phyloP scores from a whole-genome alignment of 2,888 invertebrate genomes.

The Tachina fera region DNA sequence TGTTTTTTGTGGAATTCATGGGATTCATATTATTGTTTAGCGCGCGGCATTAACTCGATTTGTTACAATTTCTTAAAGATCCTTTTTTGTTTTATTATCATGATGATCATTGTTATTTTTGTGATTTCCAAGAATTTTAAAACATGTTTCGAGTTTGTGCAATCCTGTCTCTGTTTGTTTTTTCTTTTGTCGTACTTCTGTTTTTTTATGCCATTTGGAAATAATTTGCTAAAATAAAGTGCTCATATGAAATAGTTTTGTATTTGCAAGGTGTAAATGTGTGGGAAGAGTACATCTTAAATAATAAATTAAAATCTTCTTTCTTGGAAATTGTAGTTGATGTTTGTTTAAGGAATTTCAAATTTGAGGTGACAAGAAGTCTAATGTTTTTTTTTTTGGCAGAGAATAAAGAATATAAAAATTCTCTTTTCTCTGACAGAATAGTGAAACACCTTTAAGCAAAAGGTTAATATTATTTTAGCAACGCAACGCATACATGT shows the following conservation, averaged over 20 bases:
- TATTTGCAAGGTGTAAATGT: conserved; percentile 63
- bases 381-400: conserved; percentile 34
- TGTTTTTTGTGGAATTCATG: conserved; percentile 40
- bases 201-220: conserved; percentile 56
- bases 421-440: no score
- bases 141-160: conserved; percentile 34
- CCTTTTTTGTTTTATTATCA: conserved; percentile 47
- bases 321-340: conserved; percentile 28
- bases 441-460: no score
- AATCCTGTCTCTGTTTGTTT: neutral
- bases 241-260: neutral
- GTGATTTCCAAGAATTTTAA: conserved; percentile 65
- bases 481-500: no score
- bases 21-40: conserved; percentile 57
- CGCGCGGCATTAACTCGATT: conserved; percentile 65
- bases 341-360: conserved; percentile 10
- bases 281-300: neutral
- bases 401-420: neutral
- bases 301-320: conserved; percentile 5
- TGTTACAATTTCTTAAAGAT: conserved; percentile 69
- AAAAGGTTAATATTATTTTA: no score
- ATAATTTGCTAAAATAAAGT: conserved; percentile 61
- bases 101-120: conserved; percentile 50
- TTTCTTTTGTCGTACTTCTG: conserved; percentile 55
- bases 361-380: conserved; percentile 12